These are phyloP conservation scores for Nymphalis c-album DNA, from an alignment of 2,888 invertebrate species.

Conservation along the genomic window DNA sequence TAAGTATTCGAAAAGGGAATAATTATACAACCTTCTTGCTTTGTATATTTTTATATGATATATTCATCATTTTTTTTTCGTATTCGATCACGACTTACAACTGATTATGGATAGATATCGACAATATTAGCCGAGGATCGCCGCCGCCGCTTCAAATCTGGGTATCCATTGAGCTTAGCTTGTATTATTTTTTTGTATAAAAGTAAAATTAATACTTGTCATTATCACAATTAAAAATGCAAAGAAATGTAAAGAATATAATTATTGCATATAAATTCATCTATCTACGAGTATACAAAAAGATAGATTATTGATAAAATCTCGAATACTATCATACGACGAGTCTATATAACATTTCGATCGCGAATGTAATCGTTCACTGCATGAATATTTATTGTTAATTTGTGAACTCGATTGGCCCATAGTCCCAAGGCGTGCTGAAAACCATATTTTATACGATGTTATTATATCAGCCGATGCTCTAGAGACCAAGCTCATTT, in stretches of 20 bases:
- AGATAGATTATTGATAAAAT: neutral
- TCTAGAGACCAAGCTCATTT: conserved; percentile 42
- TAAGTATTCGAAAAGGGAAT: neutral
- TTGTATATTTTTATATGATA: too few species aligned
- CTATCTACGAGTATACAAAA: neutral
- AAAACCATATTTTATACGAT: conserved; percentile 67
- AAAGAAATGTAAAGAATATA: too few species aligned
- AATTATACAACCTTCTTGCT: neutral
- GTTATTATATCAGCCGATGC: conserved; percentile 65
- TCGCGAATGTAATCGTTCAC: conserved; percentile 41
- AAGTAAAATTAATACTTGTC: too few species aligned
- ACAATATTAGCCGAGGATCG: too few species aligned
- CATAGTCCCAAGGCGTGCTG: conserved; percentile 66
- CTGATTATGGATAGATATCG: too few species aligned
- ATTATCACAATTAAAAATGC: too few species aligned
- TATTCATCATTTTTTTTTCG: too few species aligned
- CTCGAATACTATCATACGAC: conserved; percentile 4
- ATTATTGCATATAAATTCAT: too few species aligned
- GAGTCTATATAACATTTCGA: conserved; percentile 22
- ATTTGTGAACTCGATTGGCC: conserved; percentile 68
- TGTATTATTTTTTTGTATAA: too few species aligned
- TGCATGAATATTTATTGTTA: conserved; percentile 77
- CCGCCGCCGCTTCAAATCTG: too few species aligned
- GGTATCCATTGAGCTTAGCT: too few species aligned
- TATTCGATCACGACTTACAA: too few species aligned